Conservation (phyloP, 1,140 invertebrate species). For the Pseudomyrmex flavicornis region DNA sequence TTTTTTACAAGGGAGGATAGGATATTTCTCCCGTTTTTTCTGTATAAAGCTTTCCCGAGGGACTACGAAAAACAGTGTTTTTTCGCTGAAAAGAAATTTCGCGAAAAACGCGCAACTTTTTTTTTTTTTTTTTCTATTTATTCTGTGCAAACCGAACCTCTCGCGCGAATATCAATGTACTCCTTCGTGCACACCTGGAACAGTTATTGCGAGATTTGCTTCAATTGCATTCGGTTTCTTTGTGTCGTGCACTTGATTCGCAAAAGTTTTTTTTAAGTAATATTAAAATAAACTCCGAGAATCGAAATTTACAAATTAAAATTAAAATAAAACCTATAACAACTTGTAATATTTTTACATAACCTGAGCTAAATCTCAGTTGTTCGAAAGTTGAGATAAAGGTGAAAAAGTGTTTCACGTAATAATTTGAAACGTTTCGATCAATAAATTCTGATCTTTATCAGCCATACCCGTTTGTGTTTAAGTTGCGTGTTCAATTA, state of each 20-base stretch:
- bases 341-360: too few relatives aligned
- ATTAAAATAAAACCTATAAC: too few relatives aligned
- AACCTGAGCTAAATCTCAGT: too few relatives aligned
- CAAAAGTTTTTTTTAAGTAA: neutral
- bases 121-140: conserved; percentile 8
- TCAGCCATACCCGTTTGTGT: too few relatives aligned
- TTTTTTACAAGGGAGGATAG: neutral
- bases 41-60: neutral
- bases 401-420: too few relatives aligned
- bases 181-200: neutral
- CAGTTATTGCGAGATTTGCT: conserved; percentile 35
- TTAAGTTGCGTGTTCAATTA: too few relatives aligned
- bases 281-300: too few relatives aligned
- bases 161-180: conserved; percentile 25
- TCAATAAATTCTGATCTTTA: too few relatives aligned
- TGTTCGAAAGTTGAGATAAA: too few relatives aligned
- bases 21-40: neutral
- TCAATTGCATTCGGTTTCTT: neutral
- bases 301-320: too few relatives aligned
- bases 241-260: neutral
- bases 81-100: conserved; percentile 26
- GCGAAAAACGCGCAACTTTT: conserved; percentile 30
- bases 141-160: neutral
- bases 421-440: too few relatives aligned
- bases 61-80: conserved; percentile 7